Base-by-base conservation (phyloP, 2,797 vertebrate species). In the Enoplosus armatus region DNA sequence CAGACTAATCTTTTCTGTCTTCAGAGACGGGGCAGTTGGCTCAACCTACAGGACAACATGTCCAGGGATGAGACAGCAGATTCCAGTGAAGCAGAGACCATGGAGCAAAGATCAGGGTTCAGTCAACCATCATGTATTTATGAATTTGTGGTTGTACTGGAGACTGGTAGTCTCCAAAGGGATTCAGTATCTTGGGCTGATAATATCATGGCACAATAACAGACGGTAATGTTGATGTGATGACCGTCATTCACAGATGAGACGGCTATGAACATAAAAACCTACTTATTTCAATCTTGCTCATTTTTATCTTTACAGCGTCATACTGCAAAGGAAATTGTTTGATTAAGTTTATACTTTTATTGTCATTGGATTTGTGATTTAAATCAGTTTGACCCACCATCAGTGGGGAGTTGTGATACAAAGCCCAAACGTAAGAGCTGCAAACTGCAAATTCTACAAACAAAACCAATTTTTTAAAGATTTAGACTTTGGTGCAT, bases 91-190 rank as follows among this genome's bases (percentile, higher is more conserved):
- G 8, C 15, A 39, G 37, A 45, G 22, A 50, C 16, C 1, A 5
- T 8, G 14, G 10, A 47, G 41, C 7, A 0, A 6, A 15, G 16
- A 35, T 37, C 48, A 39, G 56, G 18, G 35, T 12, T 24, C 37
- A 37, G 18, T 37, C 55, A 55, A 61, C 55, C 55, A 67, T 56
- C n/a, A n/a, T n/a, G n/a, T n/a, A n/a, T n/a, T n/a, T n/a, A n/a
- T n/a, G n/a, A n/a, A n/a, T n/a, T n/a, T n/a, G n/a, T 27, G 48
- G 18, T 39, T 16, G 1, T 26, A 16, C 26, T 56, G 50, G 47
- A 41, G 33, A 4, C 45, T 18, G 11, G 8, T 8, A 14, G 33
- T 51, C 24, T 41, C 20, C 6, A n/a, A 10, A 43, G 7, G 15
- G 7, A 12, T 24, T 6, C 2, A 27, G 1, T 6, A 2, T n/a